phyloP scores from a whole-genome alignment of 2,113 vertebrate species.

The Tonatia bakeri region DNA sequence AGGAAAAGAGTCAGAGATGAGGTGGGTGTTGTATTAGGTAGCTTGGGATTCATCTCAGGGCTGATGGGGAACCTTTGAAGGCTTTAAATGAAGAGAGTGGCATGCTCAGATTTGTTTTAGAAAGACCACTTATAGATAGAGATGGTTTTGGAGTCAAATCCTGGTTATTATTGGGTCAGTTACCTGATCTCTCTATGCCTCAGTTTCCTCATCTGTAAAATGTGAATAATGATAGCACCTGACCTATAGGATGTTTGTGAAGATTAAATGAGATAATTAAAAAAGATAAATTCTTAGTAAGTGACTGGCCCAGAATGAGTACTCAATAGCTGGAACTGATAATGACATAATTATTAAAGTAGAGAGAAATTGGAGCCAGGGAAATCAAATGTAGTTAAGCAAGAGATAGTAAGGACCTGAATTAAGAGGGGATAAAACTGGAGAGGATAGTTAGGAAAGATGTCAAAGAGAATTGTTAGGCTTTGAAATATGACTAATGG shows the following conservation, averaged over 20 bases:
- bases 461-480: slow-evolving; percentile 10
- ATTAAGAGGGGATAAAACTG: background rate
- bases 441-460: background rate
- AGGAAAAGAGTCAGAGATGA: background rate
- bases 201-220: slow-evolving; percentile 13
- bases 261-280: slow-evolving; percentile 14
- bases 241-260: background rate
- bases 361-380: background rate
- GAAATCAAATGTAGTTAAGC: background rate
- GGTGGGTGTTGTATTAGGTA: background rate
- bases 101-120: background rate
- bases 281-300: slow-evolving; percentile 28
- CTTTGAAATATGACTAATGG: slow-evolving; percentile 4
- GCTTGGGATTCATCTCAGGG: background rate
- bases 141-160: slow-evolving; percentile 25
- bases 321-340: slow-evolving; percentile 7
- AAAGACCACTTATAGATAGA: background rate
- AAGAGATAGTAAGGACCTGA: background rate
- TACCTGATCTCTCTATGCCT: background rate
- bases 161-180: background rate
- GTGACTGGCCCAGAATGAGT: background rate
- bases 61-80: background rate
- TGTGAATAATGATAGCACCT: background rate
- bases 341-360: background rate
- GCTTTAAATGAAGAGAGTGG: background rate